phyloP scores from a whole-genome alignment of 2,888 invertebrate genomes.

The Rhimphoctona megacephalus region DNA sequence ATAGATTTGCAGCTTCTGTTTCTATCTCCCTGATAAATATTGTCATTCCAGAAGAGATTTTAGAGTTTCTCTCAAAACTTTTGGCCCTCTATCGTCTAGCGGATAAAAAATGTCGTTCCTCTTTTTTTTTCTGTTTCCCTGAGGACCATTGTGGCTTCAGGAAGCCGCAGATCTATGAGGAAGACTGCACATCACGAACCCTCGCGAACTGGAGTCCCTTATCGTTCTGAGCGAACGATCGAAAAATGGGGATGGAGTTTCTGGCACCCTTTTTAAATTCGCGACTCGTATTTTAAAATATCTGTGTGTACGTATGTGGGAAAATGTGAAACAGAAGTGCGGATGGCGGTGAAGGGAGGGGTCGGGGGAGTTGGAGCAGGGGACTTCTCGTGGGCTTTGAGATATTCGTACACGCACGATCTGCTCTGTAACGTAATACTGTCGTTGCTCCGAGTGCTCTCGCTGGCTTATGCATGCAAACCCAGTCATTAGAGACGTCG shows the following conservation, averaged over 20 bases:
- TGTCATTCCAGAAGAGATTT: slow-evolving; percentile 3
- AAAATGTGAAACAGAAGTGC: slow-evolving; percentile 37
- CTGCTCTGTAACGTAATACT: slow-evolving; percentile 62
- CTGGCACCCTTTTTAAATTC: slow-evolving; percentile 1
- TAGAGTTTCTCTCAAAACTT: neutral
- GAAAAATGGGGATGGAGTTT: slow-evolving; percentile 16
- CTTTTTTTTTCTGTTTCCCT: slow-evolving; percentile 14
- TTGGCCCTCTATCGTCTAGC: slow-evolving; percentile 11
- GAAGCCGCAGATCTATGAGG: slow-evolving; percentile 12
- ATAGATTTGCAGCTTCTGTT: slow-evolving; percentile 5
- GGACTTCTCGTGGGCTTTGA: slow-evolving; percentile 19
- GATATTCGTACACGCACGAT: slow-evolving; percentile 44
- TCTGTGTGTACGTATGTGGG: slow-evolving; percentile 22
- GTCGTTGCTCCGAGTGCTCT: slow-evolving; percentile 33
- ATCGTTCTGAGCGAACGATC: slow-evolving; percentile 20
- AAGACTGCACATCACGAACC: neutral
- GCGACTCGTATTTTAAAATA: neutral
- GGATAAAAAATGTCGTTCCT: neutral
- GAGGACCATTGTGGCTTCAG: slow-evolving; percentile 11
- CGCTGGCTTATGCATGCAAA: slow-evolving; percentile 53
- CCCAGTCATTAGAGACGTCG: slow-evolving; percentile 63
- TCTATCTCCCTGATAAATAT: slow-evolving; percentile 36
- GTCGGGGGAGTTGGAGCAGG: slow-evolving; percentile 8
- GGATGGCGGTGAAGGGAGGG: neutral
- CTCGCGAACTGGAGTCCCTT: slow-evolving; percentile 7